These are phyloP conservation scores for Pycnomerus fuliginosus DNA, from an alignment of 2,888 invertebrate genomes.

Conservation along the genomic window DNA sequence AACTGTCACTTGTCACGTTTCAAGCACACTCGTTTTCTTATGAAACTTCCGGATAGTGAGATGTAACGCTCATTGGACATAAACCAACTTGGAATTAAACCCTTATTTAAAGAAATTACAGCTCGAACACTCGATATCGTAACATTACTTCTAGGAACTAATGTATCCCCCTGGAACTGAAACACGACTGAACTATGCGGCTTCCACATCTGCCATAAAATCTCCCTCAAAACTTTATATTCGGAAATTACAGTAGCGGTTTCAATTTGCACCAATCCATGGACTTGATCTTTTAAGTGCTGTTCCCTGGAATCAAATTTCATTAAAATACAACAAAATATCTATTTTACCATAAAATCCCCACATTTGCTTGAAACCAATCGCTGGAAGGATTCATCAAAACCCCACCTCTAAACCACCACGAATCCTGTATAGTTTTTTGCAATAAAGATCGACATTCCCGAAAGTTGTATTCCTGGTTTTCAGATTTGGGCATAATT, in stretches of 20 bases:
- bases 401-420: slow-evolving; percentile 41
- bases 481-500: too few relatives aligned
- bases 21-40: too few relatives aligned
- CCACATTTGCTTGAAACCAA: slow-evolving; percentile 40
- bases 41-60: too few relatives aligned
- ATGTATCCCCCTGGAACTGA: slow-evolving; percentile 36
- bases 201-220: slow-evolving; percentile 47
- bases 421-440: slow-evolving; percentile 41
- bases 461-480: slow-evolving; percentile 32
- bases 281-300: slow-evolving; percentile 36
- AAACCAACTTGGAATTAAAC: slow-evolving; percentile 4
- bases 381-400: slow-evolving; percentile 39
- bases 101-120: slow-evolving; percentile 33
- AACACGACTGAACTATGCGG: slow-evolving; percentile 43
- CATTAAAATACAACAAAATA: not conserved
- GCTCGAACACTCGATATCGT: slow-evolving; percentile 46
- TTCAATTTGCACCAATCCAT: slow-evolving; percentile 36
- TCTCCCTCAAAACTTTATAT: slow-evolving; percentile 49
- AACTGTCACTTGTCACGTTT: too few relatives aligned
- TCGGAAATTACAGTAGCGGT: slow-evolving; percentile 43
- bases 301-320: slow-evolving; percentile 39
- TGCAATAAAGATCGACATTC: slow-evolving; percentile 35
- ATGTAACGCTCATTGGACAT: too few relatives aligned
- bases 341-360: slow-evolving; percentile 41
- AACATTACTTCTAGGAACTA: slow-evolving; percentile 40